phyloP scores from a whole-genome alignment of 2,888 invertebrate genomes.

The Cosmia trapezina region DNA sequence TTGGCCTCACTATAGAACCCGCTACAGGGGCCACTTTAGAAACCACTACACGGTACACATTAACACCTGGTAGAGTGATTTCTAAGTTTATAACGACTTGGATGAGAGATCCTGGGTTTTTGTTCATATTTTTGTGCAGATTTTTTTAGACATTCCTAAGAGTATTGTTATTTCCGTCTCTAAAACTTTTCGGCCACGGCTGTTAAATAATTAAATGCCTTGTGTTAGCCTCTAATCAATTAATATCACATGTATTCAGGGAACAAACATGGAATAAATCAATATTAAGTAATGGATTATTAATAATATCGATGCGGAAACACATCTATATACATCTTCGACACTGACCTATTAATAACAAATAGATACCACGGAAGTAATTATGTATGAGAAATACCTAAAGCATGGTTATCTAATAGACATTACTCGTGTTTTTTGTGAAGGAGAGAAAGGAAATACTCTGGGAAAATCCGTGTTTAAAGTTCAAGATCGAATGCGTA shows the following conservation, averaged over 20 bases:
- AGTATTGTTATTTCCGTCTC: neutral
- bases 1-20: too few species aligned
- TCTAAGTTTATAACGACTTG: neutral
- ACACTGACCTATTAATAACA: conserved; percentile 40
- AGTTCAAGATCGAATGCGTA: conserved; percentile 56
- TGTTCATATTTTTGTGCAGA: neutral
- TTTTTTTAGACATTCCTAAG: neutral
- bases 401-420: conserved; percentile 20
- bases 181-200: neutral
- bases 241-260: conserved; percentile 2
- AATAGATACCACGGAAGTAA: conserved; percentile 49
- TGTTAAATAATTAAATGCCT: neutral
- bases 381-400: conserved; percentile 32
- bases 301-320: conserved; percentile 49
- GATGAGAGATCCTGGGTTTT: neutral
- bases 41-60: too few species aligned
- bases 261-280: conserved; percentile 36
- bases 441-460: conserved; percentile 57
- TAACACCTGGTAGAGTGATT: too few species aligned
- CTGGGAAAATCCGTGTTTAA: conserved; percentile 35
- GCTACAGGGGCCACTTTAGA: too few species aligned
- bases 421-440: conserved; percentile 15
- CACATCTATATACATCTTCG: conserved; percentile 27
- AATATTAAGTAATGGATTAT: conserved; percentile 16
- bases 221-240: neutral